Conservation (phyloP, 2,113 vertebrate genomes). For the Patagioenas fasciata region DNA sequence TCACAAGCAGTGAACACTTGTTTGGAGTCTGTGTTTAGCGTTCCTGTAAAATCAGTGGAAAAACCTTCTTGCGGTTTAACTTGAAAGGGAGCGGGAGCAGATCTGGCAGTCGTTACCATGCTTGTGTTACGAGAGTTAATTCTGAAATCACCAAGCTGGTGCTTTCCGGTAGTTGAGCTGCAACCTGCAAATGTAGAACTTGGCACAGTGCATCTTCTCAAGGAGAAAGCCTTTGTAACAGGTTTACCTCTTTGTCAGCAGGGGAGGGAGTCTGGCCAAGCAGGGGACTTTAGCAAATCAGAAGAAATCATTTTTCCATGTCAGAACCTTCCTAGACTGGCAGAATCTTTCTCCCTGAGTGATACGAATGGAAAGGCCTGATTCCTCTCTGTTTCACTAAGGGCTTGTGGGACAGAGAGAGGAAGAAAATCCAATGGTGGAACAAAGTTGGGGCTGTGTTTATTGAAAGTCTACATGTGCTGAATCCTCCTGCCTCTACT, state of each 20-base stretch:
- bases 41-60: not conserved
- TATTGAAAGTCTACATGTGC: not conserved
- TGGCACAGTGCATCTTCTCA: not conserved
- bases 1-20: not conserved
- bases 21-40: not conserved
- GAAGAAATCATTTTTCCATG: not conserved
- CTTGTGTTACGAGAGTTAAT: not conserved
- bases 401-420: not conserved
- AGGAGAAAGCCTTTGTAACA: not conserved
- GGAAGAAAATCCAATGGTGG: not conserved
- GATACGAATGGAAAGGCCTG: not conserved
- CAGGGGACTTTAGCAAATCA: not conserved
- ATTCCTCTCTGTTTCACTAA: not conserved
- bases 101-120: rapidly evolving
- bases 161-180: not conserved
- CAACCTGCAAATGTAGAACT: constrained; percentile 9
- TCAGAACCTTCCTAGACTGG: not conserved
- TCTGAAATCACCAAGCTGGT: not conserved
- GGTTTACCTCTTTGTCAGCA: not conserved
- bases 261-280: not conserved
- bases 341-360: not conserved
- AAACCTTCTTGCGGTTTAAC: not conserved
- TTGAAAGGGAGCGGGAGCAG: not conserved
- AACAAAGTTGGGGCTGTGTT: not conserved
- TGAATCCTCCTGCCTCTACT: not conserved